These are phyloP conservation scores for Habrosyne pyritoides DNA, from an alignment of 2,888 invertebrate species.

Conservation along the genomic window DNA sequence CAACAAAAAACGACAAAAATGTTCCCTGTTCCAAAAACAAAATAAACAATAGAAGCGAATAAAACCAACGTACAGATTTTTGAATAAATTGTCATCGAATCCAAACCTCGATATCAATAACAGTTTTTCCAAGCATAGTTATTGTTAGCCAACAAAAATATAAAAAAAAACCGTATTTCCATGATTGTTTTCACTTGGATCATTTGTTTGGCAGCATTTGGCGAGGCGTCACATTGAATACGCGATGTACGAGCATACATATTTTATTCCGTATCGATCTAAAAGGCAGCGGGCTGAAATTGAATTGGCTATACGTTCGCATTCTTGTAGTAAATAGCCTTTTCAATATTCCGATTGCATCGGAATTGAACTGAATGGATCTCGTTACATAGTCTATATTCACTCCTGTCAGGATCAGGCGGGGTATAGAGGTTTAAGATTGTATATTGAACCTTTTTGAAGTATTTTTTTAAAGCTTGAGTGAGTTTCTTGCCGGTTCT, in stretches of 20 bases:
- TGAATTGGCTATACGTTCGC: slow-evolving; percentile 5
- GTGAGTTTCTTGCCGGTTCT: too few relatives aligned
- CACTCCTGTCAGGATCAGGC: not conserved
- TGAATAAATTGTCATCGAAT: not conserved
- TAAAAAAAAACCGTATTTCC: not conserved
- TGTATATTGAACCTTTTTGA: not conserved
- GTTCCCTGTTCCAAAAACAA: too few relatives aligned
- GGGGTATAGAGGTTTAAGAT: not conserved
- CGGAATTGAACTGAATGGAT: not conserved
- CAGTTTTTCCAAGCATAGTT: not conserved
- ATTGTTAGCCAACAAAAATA: not conserved
- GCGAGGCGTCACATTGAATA: not conserved
- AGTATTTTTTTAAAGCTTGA: too few relatives aligned
- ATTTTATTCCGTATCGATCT: slow-evolving; percentile 7
- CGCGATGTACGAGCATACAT: not conserved
- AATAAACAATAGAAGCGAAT: not conserved
- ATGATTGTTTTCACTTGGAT: not conserved
- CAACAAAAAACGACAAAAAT: too few relatives aligned
- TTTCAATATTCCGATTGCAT: slow-evolving; percentile 1
- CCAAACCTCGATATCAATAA: not conserved
- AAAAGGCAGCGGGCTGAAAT: slow-evolving; percentile 9
- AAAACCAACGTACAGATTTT: not conserved
- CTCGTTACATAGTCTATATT: not conserved
- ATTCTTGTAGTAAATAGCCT: slow-evolving; percentile 3
- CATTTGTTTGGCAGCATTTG: not conserved